A percentile compares a stretch with the other conserved stretches of the same genome.
phyloP scores from a whole-genome alignment of 2,797 vertebrate genomes.

The Anomalospiza imberbis region DNA sequence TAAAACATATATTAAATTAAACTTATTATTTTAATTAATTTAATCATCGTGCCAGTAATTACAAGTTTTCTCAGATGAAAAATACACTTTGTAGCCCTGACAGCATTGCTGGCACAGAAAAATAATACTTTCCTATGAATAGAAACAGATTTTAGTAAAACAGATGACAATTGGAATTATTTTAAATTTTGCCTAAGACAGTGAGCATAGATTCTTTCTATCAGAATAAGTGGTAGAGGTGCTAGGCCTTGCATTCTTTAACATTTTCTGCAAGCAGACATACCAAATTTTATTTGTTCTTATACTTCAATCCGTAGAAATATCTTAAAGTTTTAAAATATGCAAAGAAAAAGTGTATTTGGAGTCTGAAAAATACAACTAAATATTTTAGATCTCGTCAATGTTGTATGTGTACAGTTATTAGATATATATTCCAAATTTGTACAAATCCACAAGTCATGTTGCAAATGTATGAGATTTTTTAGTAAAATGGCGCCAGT shows the following conservation, averaged over 20 bases:
- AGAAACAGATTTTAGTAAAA: background rate
- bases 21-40: background rate
- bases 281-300: background rate
- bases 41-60: background rate
- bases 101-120: background rate
- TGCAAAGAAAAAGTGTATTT: background rate
- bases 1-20: background rate
- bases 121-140: background rate
- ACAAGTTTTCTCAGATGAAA: background rate
- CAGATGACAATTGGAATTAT: background rate
- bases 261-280: background rate
- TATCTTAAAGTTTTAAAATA: background rate
- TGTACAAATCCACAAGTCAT: background rate
- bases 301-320: background rate
- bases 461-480: background rate
- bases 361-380: background rate
- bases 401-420: background rate
- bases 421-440: background rate
- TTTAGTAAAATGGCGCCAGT: background rate
- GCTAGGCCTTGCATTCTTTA: background rate
- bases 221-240: background rate
- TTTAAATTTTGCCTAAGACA: background rate
- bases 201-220: background rate
- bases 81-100: background rate
- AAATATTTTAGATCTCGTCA: background rate